phyloP scores from a whole-genome alignment of 2,113 vertebrate species.

The Lampris megalopsis region DNA sequence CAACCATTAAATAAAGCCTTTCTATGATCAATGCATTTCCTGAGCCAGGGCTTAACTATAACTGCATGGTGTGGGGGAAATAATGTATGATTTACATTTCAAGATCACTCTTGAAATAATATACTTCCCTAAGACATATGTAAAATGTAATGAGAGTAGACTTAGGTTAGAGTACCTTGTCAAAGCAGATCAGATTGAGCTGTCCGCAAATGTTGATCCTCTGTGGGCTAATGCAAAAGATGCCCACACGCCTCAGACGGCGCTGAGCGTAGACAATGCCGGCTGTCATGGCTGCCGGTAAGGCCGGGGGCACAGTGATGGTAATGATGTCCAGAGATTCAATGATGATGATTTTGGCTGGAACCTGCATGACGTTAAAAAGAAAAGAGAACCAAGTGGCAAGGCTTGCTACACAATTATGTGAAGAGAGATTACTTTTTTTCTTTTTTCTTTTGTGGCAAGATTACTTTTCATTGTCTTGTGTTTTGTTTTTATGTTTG shows the following conservation, averaged over 20 bases:
- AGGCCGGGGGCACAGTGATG: constrained; percentile 94
- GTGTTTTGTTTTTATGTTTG: too few relatives aligned
- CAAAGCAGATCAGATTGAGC: constrained; percentile 95
- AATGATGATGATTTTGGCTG: constrained; percentile 85
- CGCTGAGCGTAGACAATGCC: constrained; percentile 95
- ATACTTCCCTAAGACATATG: background rate
- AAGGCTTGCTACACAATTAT: too few relatives aligned
- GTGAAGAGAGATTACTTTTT: too few relatives aligned
- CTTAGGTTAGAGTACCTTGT: constrained; percentile 86
- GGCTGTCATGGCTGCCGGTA: constrained; percentile 96
- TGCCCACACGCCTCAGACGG: constrained; percentile 90
- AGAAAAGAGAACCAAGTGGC: background rate
- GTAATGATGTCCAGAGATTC: constrained; percentile 97
- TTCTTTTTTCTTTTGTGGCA: too few relatives aligned
- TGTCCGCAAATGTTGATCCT: constrained; percentile 98
- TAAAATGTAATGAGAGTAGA: background rate
- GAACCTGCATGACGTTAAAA: constrained; percentile 78
- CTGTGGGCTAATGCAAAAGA: constrained; percentile 98
- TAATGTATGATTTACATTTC: too few relatives aligned
- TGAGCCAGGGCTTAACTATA: too few relatives aligned
- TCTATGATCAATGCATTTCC: too few relatives aligned
- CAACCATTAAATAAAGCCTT: too few relatives aligned
- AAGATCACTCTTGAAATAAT: background rate
- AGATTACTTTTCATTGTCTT: too few relatives aligned
- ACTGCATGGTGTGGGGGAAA: too few relatives aligned